Percentiles rank a stretch among this genome's conserved stretches.
phyloP scores from a whole-genome alignment of 37 sponge, comb jelly and placozoan genomes.

The Theonella swinhoei region DNA sequence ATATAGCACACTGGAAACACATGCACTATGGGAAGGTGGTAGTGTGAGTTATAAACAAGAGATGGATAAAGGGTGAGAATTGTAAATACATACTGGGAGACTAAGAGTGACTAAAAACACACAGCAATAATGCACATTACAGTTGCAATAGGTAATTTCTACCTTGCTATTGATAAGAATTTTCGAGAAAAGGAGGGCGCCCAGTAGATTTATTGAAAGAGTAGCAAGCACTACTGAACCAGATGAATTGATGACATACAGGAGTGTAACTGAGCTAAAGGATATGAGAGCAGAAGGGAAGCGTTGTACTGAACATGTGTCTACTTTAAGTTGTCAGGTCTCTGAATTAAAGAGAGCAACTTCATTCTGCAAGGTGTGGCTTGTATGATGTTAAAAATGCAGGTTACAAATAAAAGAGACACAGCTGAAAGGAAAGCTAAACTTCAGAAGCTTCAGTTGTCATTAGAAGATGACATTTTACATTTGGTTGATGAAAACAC shows the following conservation, averaged over 20 bases:
- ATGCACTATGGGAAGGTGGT: too few relatives aligned
- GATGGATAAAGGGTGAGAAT: too few relatives aligned
- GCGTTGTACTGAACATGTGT: background rate
- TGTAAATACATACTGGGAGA: too few relatives aligned
- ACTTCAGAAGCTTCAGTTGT: background rate
- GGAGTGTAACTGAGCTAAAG: background rate
- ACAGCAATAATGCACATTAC: too few relatives aligned
- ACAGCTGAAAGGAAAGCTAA: background rate
- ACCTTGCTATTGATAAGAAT: slow-evolving; percentile 29
- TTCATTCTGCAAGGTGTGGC: background rate
- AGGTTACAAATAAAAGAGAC: too few relatives aligned
- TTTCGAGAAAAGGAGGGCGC: slow-evolving; percentile 17
- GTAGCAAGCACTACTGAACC: slow-evolving; percentile 5
- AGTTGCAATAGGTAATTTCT: slow-evolving; percentile 46
- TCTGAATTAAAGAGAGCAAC: background rate
- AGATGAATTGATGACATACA: slow-evolving; percentile 15
- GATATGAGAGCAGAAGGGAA: background rate
- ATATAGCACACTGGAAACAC: too few relatives aligned
- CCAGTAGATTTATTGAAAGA: slow-evolving; percentile 37
- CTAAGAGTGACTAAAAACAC: too few relatives aligned
- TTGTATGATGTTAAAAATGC: background rate
- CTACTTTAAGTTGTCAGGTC: background rate
- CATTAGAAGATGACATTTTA: background rate
- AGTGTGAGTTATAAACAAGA: too few relatives aligned
- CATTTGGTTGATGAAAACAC: background rate